Base-by-base conservation (phyloP, 2,888 invertebrate genomes). In the Sesia bembeciformis region DNA sequence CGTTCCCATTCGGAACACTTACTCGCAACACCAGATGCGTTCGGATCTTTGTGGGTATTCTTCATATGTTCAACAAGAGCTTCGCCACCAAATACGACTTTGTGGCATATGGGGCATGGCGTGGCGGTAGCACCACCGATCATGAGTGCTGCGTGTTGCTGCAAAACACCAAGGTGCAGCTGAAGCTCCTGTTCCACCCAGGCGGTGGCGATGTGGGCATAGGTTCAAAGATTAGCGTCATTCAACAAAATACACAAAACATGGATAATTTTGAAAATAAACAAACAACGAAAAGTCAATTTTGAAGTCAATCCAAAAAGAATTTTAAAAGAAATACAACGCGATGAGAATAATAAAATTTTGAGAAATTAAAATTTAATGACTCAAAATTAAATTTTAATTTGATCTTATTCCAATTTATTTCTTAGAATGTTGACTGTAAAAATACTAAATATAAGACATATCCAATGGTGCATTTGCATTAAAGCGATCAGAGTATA, bases 11-110 rank as follows among this genome's bases (percentile, higher is more conserved):
- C 69, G 70, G 66, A 79, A 84, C 83, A 94, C 95, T 95, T 95
- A 96, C 96, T 95, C 91, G 95, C 95, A 89, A 95, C 95, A 78
- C 95, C 95, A 68, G 95, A 94, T 66, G 95, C 95, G 84, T 95
- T 95, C 46, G 96, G 97, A 76, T 97, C 97, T 91, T 97, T 97
- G 89, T 97, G 97, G 54, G 96, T 95, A 81, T 96, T 95, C 90
- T 97, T 97, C 97, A 97, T 97, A 84, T 97, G 97, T 86, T 97
- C 97, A 92, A 97, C 96, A 59, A 97, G 93, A 56, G 96, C 96
- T 88, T 97, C 97, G 63, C 96, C 96, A 66, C 96, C 96, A 74
- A 97, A 93, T 90, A 97, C 96, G 80, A 97, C 94, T 91, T 97
- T 97, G 91, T 97, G 97, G 91, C 97, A 97, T 70, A 97, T 93